phyloP scores from a whole-genome alignment of 2,113 vertebrate species.

The rat (Rattus norvegicus) region GRCr8 NC_086024.1:57566001-57566500 shows the following conservation, averaged over 20 bases:
- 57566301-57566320: constrained; percentile 22
- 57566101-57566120: constrained; percentile 36
- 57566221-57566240: not conserved
- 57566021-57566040: constrained; percentile 51
- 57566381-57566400: not conserved
- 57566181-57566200: constrained; percentile 3
- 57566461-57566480: not conserved
- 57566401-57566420: constrained; percentile 4
- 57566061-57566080: constrained; percentile 44
- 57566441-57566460: not conserved
- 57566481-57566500: not conserved
- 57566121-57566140: constrained; percentile 57
- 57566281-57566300: not conserved
- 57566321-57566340: constrained; percentile 6
- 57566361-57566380: constrained; percentile 55
- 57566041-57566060: constrained; percentile 38
- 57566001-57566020: constrained; percentile 43
- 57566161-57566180: constrained; percentile 16
- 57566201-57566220: not conserved
- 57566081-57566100: constrained; percentile 25
- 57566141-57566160: constrained; percentile 33
- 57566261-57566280: not conserved
- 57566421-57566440: not conserved
- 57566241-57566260: constrained; percentile 4
- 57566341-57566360: not conserved